Conservation (phyloP, 2,888 invertebrate species). For the Torymus auratus region DNA sequence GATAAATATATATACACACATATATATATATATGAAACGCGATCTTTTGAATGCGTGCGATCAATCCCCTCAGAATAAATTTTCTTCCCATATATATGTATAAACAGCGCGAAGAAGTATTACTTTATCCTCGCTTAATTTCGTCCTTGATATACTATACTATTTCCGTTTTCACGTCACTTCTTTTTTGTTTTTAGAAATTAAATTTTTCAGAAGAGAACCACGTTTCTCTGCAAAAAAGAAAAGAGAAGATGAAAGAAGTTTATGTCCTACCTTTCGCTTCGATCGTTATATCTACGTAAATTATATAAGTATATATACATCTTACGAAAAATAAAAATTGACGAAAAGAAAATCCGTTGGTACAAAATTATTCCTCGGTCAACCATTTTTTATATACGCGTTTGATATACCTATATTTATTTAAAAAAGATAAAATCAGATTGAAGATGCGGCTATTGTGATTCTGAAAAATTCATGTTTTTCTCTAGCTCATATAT, state of each 20-base stretch:
- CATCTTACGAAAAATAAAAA: conserved; percentile 39
- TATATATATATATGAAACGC: conserved; percentile 14
- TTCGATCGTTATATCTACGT: not conserved
- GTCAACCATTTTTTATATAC: conserved; percentile 4
- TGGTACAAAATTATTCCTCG: conserved; percentile 10
- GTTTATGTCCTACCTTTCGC: conserved; percentile 12
- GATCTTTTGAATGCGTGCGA: conserved; percentile 32
- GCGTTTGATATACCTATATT: not conserved
- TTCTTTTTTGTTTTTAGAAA: not conserved
- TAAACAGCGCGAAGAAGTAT: conserved; percentile 14
- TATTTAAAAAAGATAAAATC: too few species aligned
- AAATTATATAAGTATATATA: conserved; percentile 13
- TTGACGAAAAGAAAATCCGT: conserved; percentile 19
- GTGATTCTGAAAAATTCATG: not conserved
- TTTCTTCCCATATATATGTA: conserved; percentile 24
- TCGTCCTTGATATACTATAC: conserved; percentile 8
- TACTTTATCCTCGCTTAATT: conserved; percentile 22
- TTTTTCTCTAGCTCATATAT: not conserved
- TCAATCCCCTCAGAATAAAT: conserved; percentile 44
- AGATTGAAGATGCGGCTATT: too few species aligned
- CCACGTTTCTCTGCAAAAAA: too few species aligned
- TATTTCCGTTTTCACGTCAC: not conserved
- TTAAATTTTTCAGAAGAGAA: not conserved
- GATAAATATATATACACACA: conserved; percentile 45
- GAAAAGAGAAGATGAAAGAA: not conserved